Conservation (phyloP, 2,888 invertebrate genomes). For the Phytoseiulus persimilis region DNA sequence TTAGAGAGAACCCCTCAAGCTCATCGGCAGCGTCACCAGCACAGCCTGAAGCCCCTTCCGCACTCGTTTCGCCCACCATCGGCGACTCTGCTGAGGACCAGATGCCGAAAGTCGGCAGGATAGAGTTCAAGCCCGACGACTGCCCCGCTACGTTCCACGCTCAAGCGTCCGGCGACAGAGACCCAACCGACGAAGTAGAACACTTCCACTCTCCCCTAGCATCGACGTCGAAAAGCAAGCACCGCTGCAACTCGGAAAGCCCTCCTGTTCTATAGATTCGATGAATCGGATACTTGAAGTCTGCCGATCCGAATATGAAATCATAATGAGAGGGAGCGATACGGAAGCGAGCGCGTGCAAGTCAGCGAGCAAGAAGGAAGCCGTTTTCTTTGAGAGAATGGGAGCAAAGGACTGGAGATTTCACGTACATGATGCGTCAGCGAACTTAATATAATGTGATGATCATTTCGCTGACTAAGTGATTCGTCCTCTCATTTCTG, state of each 20-base stretch:
- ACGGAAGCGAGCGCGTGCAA: neutral
- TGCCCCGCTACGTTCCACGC: neutral
- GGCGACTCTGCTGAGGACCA: neutral
- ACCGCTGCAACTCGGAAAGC: neutral
- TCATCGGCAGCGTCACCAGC: neutral
- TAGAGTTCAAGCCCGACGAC: conserved; percentile 23
- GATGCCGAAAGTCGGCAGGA: conserved; percentile 10
- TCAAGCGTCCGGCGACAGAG: neutral
- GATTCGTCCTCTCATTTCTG: too few species aligned
- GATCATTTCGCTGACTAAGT: neutral
- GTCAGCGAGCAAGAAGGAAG: neutral
- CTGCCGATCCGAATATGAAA: neutral
- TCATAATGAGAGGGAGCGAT: neutral
- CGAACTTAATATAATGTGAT: neutral
- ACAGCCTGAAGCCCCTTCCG: neutral
- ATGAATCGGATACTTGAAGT: neutral
- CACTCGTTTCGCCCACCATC: neutral
- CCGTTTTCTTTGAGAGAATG: neutral
- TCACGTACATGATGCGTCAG: neutral
- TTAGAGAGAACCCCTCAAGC: neutral
- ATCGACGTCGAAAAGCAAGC: neutral
- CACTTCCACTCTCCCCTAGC: neutral
- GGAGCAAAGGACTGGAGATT: neutral
- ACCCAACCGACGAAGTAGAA: neutral
- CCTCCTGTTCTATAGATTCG: neutral